Evolutionary conservation across 92 coral and sea anemone species (phyloP), one percentile per base, ranked within the genome.

Genomic region (Zoanthus gigantus): DNA sequence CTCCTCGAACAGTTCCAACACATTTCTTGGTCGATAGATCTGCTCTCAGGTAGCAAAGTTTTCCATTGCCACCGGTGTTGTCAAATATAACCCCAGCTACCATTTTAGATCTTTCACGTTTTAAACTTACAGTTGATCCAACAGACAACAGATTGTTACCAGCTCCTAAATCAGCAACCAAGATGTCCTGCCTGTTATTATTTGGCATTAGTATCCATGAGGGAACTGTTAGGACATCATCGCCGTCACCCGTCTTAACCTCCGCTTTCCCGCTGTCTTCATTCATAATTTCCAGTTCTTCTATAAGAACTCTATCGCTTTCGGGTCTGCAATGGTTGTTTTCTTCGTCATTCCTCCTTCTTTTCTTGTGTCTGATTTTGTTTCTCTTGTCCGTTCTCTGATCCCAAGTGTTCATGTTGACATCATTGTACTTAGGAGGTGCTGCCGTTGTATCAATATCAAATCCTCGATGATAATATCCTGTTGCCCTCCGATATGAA

Each of bases 241-340:
- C 84, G 29, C 91, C 91, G 2, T 83, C 89, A 17, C 91, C 91
- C n/a, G 91, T 91, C 75, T 91, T 88, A 57, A 91, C 88, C 0
- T 71, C 78, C 2, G 85, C 82, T 32, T 76, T 79, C 29, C 88
- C 87, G 68, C 32, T 69, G 9, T 7, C 8, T 17, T 86, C 79
- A 66, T 56, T 78, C 37, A 91, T 56, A 37, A 47, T 84, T 7
- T 87, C 79, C 60, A 90, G 82, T 60, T 90, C 93, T 44, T 90
- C 93, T 32, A 90, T 85, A 34, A 72, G 76, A 31, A 90, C 79
- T 50, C 93, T 67, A 67, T 90, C 93, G 63, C 93, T 86, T 13
- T 60, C 79, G 4, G 93, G 90, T 29, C 86, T 89, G 66, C 93
- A 90, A 1, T 58, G 78, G 23, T 9, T 69, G 13, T 47, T 76